phyloP scores from a whole-genome alignment of 2,113 vertebrate genomes.

The Probosciger aterrimus region DNA sequence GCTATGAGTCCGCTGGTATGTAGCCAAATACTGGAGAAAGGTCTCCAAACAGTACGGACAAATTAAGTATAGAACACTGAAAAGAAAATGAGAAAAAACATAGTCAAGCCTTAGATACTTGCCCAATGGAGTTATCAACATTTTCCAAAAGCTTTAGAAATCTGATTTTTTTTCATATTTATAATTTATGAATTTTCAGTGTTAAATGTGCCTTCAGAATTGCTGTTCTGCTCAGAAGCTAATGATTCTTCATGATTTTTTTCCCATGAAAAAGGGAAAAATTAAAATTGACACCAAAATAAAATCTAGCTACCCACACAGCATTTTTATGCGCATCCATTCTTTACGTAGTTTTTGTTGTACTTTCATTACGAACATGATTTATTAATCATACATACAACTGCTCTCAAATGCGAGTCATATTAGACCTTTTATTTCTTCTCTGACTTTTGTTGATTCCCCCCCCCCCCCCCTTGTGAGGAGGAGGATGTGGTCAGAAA shows the following conservation, averaged over 20 bases:
- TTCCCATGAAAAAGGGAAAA: not conserved
- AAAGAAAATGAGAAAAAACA: not conserved
- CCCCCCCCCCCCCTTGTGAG: not conserved
- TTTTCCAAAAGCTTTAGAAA: not conserved
- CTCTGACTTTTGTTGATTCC: not conserved
- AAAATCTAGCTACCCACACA: not conserved
- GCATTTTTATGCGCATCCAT: not conserved
- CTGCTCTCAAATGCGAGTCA: not conserved
- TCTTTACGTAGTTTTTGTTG: not conserved
- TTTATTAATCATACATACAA: not conserved
- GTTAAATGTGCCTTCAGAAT: not conserved
- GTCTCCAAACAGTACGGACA: slow-evolving; percentile 1
- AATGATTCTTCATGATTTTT: not conserved
- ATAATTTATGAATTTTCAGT: not conserved
- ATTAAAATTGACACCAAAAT: not conserved
- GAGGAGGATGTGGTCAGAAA: not conserved
- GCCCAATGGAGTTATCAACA: not conserved
- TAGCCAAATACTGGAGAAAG: not conserved
- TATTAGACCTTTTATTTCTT: not conserved
- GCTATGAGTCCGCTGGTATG: not conserved
- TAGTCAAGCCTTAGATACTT: not conserved
- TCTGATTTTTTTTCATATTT: not conserved
- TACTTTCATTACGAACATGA: not conserved
- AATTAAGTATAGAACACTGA: slow-evolving; percentile 29
- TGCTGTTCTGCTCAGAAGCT: not conserved